Conservation (phyloP, 2,888 invertebrate species). For the Cecidostiba fungosa region DNA sequence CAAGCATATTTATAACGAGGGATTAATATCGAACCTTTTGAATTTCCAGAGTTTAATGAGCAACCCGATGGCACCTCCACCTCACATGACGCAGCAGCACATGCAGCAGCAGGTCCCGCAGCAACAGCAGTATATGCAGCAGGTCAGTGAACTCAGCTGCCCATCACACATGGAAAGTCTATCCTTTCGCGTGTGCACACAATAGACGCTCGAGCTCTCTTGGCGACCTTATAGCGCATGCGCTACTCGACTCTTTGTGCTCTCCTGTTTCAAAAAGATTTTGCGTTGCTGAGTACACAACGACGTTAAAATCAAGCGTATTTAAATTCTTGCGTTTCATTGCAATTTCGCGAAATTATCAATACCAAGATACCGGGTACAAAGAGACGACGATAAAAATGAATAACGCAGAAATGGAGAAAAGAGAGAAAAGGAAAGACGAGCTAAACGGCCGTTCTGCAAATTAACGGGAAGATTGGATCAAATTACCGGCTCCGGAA, state of each 20-base stretch:
- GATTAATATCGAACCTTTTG: slow-evolving; percentile 41
- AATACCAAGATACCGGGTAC: background rate
- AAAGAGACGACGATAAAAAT: background rate
- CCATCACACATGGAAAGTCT: slow-evolving; percentile 20
- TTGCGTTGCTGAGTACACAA: background rate
- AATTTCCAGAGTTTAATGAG: slow-evolving; percentile 75
- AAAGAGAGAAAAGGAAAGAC: slow-evolving; percentile 39
- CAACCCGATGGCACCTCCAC: slow-evolving; percentile 76
- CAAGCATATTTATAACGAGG: background rate
- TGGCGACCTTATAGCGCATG: slow-evolving; percentile 1
- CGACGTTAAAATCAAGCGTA: background rate
- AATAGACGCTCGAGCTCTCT: background rate
- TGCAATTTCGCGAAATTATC: background rate
- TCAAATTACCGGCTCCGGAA: slow-evolving; percentile 58
- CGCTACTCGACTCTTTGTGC: background rate
- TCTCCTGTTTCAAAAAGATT: background rate
- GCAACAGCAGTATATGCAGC: slow-evolving; percentile 79
- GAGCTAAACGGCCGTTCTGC: slow-evolving; percentile 59
- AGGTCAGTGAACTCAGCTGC: slow-evolving; percentile 73
- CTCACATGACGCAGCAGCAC: slow-evolving; percentile 76
- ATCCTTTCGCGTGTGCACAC: slow-evolving; percentile 44
- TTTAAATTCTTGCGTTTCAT: background rate
- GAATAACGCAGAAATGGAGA: background rate
- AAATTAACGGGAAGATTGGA: slow-evolving; percentile 63
- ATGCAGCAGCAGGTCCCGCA: slow-evolving; percentile 76